These are phyloP conservation scores for Tenthredo scrophulariae DNA, from an alignment of 2,888 invertebrate genomes.

Conservation along the genomic window DNA sequence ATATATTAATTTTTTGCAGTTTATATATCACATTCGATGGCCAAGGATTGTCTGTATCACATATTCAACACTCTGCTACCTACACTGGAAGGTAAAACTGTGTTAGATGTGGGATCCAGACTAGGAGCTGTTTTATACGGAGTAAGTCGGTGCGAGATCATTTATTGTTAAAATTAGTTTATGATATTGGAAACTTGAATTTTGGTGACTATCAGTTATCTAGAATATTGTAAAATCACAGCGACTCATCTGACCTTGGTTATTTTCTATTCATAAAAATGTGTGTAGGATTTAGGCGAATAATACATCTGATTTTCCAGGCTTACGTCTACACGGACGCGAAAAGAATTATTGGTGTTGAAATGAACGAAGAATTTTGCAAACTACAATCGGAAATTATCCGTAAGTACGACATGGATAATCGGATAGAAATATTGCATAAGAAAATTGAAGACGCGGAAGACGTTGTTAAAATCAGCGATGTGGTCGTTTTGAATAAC, in stretches of 20 bases:
- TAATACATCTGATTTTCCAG: conserved; percentile 72
- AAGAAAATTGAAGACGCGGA: conserved; percentile 81
- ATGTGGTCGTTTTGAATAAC: conserved; percentile 84
- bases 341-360: conserved; percentile 83
- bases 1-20: conserved; percentile 73
- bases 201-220: neutral
- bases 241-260: neutral
- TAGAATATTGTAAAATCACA: neutral
- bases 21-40: conserved; percentile 85
- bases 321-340: conserved; percentile 83
- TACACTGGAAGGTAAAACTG: conserved; percentile 80
- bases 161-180: conserved; percentile 50
- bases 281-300: neutral
- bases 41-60: conserved; percentile 81
- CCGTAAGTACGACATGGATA: conserved; percentile 79
- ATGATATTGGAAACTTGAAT: neutral
- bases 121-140: conserved; percentile 86
- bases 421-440: conserved; percentile 81
- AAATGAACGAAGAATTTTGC: conserved; percentile 85
- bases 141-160: conserved; percentile 77
- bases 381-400: conserved; percentile 82
- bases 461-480: conserved; percentile 80
- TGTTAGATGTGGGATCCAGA: conserved; percentile 86
- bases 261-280: neutral
- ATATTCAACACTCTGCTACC: conserved; percentile 84